Evolutionary conservation across 2,113 vertebrate genomes (phyloP), one percentile per base, ranked within the genome.

Genomic region (Phaethon lepturus): DNA sequence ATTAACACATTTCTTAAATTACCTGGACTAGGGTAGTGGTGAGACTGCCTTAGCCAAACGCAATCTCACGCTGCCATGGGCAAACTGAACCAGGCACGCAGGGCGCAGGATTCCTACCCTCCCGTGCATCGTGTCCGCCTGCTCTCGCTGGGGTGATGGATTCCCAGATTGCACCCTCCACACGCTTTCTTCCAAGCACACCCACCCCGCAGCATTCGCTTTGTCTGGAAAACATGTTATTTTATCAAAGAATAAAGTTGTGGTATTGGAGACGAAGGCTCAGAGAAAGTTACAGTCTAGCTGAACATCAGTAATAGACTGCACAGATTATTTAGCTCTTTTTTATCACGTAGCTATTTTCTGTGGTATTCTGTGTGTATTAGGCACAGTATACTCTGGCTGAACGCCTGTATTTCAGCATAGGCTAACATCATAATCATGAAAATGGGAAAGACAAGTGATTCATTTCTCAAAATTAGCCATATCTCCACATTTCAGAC

Each of bases 41-140:
- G 2, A 53, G 59, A 13, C 47, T 29, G 35, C 73, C 83, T 24
- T 29, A 83, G 67, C 42, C 47, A 73, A 66, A 44, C 18, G 26
- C 53, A 45, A 9, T 49, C 59, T 78, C 66, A 17, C 0, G 9
- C 66, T 82, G 59, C 47, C 7, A 1, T 0, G 1, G 25, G 14
- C 53, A 31, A 47, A 42, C 33, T 1, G 50, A 71, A 40, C 12
- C 28, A 42, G 66, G 58, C 20, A 3, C 3, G 1, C 11, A 11
- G 63, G 22, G 47, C 40, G 42, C 38, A 45, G 63, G 56, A 12
- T 55, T 11, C 11, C 10, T 2, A 2, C 42, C 35, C 31, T 19
- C 17, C 40, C 2, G 1, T 2, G n/a, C 52, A 1, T 4, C 3
- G 38, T 2, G 2, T 23, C 33, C 15, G 2, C 20, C 79, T 4